phyloP scores from a whole-genome alignment of 2,113 vertebrate species.

The Cephalopterus ornatus region DNA sequence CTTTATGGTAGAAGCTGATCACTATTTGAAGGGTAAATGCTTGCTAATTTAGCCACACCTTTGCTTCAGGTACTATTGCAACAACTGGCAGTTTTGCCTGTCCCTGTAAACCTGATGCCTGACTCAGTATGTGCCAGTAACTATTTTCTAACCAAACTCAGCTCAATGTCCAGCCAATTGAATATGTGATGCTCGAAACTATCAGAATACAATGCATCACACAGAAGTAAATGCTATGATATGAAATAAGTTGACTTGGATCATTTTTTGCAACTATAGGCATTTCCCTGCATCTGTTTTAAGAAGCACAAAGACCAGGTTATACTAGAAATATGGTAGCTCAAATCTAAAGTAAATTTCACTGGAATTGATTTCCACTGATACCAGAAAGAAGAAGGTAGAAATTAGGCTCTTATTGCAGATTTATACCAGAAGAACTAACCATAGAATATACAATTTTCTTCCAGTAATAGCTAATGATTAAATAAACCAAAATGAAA shows the following conservation, averaged over 20 bases:
- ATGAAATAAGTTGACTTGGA: background rate
- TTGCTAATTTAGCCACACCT: background rate
- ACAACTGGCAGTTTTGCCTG: background rate
- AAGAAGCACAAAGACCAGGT: background rate
- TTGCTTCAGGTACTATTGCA: background rate
- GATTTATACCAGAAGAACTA: conserved; percentile 23
- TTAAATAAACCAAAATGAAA: conserved; percentile 51
- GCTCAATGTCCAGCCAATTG: background rate
- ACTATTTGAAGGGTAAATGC: background rate
- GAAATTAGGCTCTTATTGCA: conserved; percentile 6
- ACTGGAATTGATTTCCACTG: background rate
- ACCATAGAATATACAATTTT: background rate
- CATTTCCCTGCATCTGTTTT: background rate
- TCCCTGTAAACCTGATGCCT: background rate
- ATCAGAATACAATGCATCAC: background rate
- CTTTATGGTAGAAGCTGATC: background rate
- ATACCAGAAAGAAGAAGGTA: background rate
- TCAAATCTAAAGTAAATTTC: conserved; percentile 16
- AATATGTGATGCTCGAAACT: background rate
- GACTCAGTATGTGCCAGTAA: background rate
- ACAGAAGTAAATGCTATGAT: background rate
- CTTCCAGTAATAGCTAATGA: background rate
- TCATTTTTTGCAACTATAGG: background rate
- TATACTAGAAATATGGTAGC: background rate
- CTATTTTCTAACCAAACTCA: background rate